Conservation (phyloP, 2,888 invertebrate species). For the Tenodera sinensis region DNA sequence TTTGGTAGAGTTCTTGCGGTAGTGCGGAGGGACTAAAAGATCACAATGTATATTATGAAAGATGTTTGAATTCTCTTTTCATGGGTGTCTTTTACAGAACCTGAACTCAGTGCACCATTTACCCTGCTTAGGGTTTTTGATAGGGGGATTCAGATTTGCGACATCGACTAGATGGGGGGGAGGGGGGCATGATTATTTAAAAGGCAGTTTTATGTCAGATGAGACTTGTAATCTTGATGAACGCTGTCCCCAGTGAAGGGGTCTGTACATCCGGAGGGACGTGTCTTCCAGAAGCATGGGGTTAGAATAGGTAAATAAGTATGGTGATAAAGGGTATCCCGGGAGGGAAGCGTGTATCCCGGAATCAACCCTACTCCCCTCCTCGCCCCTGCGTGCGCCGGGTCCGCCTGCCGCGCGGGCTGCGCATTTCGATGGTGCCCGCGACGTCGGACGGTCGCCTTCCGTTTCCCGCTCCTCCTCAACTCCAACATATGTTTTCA, state of each 20-base stretch:
- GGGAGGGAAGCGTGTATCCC: neutral
- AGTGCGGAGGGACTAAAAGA: too few species aligned
- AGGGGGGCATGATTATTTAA: too few species aligned
- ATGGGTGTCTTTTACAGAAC: too few species aligned
- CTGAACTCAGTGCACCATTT: too few species aligned
- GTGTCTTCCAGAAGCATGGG: neutral
- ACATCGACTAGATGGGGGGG: too few species aligned
- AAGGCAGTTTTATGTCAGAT: too few species aligned
- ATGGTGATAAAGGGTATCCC: neutral
- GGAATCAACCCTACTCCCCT: neutral
- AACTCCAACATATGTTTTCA: neutral
- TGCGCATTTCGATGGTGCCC: conserved; percentile 1
- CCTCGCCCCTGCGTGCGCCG: neutral
- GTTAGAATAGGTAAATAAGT: neutral
- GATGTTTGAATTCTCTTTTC: too few species aligned
- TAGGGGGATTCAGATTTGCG: too few species aligned
- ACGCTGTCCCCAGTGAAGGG: neutral
- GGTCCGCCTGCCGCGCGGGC: neutral
- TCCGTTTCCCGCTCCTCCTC: neutral
- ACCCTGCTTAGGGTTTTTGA: too few species aligned
- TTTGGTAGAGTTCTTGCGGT: too few species aligned
- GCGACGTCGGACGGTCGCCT: neutral
- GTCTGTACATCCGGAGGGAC: neutral
- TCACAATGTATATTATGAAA: too few species aligned
- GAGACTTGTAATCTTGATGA: neutral